A percentile compares a stretch with the other conserved stretches of the same genome.
Evolutionary conservation across 2,888 invertebrate genomes (phyloP).

Genomic region (Diplolepis rosae): DNA sequence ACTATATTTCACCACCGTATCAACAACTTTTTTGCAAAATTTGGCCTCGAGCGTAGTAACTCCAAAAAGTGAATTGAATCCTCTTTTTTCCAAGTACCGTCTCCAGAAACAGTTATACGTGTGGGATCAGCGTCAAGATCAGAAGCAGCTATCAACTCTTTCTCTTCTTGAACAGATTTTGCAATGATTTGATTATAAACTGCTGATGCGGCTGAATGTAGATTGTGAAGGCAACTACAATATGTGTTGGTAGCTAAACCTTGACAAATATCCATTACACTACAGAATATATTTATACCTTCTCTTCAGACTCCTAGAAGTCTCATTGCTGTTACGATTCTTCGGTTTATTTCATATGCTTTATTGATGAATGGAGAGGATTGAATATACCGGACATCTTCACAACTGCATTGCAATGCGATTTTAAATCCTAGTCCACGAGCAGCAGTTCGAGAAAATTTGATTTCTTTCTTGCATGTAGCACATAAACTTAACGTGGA

Average conservation of each 20-base stretch:
- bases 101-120: conserved; percentile 38
- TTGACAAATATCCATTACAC: conserved; percentile 49
- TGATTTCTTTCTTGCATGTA: conserved; percentile 33
- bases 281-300: conserved; percentile 46
- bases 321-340: conserved; percentile 50
- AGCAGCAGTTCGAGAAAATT: conserved; percentile 29
- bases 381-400: conserved; percentile 36
- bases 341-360: conserved; percentile 50
- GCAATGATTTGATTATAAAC: conserved; percentile 39
- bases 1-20: conserved; percentile 38
- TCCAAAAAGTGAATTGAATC: not conserved
- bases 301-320: conserved; percentile 44
- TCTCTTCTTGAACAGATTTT: conserved; percentile 38
- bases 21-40: conserved; percentile 39
- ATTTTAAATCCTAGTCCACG: conserved; percentile 41
- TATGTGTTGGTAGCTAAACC: conserved; percentile 31
- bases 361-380: conserved; percentile 43
- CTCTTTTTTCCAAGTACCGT: conserved; percentile 44
- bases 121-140: not conserved
- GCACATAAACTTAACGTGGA: no score
- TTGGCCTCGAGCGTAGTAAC: conserved; percentile 34
- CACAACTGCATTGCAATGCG: conserved; percentile 38
- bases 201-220: conserved; percentile 41
- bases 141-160: not conserved
- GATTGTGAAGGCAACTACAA: not conserved